Evolutionary conservation across 2,113 vertebrate species (phyloP).

Genomic region (Vidua chalybeata): DNA sequence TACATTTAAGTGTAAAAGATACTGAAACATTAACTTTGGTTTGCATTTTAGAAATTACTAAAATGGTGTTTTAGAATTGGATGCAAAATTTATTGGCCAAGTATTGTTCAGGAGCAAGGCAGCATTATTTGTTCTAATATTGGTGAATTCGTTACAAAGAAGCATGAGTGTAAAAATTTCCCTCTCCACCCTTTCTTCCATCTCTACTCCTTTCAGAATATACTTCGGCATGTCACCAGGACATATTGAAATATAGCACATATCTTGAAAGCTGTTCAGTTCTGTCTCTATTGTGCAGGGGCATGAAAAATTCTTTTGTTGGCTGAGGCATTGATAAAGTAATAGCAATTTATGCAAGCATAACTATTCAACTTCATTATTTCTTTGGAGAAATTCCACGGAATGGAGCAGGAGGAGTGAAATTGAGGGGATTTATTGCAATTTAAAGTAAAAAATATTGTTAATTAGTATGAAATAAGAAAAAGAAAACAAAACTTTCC

Average conservation of each 20-base stretch:
- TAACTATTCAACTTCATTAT: background rate
- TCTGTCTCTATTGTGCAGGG: conserved; percentile 5
- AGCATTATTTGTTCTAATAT: background rate
- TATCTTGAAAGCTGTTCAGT: conserved; percentile 13
- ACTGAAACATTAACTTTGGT: background rate
- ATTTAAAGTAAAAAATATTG: background rate
- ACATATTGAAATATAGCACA: background rate
- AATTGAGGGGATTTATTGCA: background rate
- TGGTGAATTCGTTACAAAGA: background rate
- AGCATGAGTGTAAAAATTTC: background rate
- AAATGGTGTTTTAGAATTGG: background rate
- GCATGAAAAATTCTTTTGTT: conserved; percentile 40
- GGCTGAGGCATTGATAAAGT: conserved; percentile 14
- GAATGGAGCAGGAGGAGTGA: background rate
- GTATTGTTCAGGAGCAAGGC: background rate
- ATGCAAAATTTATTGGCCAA: background rate
- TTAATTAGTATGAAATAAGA: background rate
- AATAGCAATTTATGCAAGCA: conserved; percentile 25
- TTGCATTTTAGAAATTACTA: background rate
- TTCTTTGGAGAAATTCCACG: background rate
- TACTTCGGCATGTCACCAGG: background rate
- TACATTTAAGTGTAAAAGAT: background rate
- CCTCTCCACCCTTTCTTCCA: background rate
- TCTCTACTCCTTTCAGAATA: background rate
- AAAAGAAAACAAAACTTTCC: background rate